phyloP scores from a whole-genome alignment of 2,113 vertebrate species.

The Podarcis cretensis region DNA sequence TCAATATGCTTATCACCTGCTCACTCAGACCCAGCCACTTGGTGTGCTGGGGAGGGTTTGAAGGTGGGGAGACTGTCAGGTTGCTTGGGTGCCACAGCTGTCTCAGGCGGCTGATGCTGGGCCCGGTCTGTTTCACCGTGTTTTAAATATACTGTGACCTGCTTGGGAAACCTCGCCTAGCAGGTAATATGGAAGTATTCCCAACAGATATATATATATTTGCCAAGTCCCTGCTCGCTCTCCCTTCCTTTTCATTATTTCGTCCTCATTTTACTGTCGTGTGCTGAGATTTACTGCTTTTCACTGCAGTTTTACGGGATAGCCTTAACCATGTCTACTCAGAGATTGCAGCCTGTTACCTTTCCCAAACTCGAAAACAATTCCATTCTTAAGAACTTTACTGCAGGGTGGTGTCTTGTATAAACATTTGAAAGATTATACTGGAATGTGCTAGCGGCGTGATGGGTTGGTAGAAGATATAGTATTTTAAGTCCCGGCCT shows the following conservation, averaged over 20 bases:
- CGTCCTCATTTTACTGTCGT: background rate
- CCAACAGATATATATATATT: background rate
- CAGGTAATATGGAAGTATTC: background rate
- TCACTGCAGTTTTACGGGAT: background rate
- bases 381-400: background rate
- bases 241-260: background rate
- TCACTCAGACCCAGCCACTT: background rate
- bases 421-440: background rate
- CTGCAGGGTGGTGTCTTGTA: background rate
- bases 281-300: background rate
- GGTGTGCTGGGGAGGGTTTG: background rate
- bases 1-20: background rate
- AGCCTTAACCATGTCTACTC: no score
- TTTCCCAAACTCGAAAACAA: background rate
- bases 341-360: no score
- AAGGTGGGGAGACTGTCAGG: background rate
- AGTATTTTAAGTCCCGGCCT: background rate
- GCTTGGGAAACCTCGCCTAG: background rate
- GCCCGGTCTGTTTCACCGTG: background rate
- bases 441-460: background rate
- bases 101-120: background rate
- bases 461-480: accelerated
- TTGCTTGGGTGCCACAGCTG: no score
- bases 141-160: background rate
- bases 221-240: background rate